Evolutionary conservation across 2,888 invertebrate species (phyloP).

Genomic region (Cheilosia soror): DNA sequence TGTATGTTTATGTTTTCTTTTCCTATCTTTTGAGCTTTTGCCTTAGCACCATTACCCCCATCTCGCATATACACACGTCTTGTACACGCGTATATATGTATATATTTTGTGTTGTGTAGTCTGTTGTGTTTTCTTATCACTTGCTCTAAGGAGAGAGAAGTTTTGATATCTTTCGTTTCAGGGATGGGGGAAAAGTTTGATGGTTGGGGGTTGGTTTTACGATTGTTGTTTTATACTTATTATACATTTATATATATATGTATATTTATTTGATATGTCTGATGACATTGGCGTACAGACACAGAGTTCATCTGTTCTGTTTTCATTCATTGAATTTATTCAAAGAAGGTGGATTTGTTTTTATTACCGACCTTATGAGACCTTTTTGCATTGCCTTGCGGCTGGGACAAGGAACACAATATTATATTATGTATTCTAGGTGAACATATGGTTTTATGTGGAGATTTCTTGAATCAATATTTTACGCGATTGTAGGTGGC

Average conservation of each 20-base stretch:
- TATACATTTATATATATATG: conserved; percentile 32
- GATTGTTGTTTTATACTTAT: conserved; percentile 60
- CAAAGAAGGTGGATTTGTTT: conserved; percentile 73
- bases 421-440: conserved; percentile 66
- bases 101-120: conserved; percentile 31
- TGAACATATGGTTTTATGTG: conserved; percentile 68
- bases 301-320: conserved; percentile 67
- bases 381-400: conserved; percentile 30
- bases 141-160: conserved; percentile 54
- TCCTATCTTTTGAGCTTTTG: conserved; percentile 49
- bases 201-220: conserved; percentile 56
- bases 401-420: conserved; percentile 56
- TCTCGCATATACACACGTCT: conserved; percentile 7
- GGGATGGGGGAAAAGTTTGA: not conserved
- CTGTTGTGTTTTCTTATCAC: conserved; percentile 66
- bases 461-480: conserved; percentile 68
- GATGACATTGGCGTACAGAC: conserved; percentile 58
- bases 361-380: conserved; percentile 63
- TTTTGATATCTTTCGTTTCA: conserved; percentile 62
- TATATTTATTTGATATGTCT: conserved; percentile 61
- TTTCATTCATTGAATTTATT: conserved; percentile 75
- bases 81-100: not conserved
- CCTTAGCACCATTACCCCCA: conserved; percentile 36
- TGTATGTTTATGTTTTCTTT: conserved; percentile 74
- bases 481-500: conserved; percentile 53